Percentiles rank a stretch among this genome's conserved stretches.
Conservation (phyloP, 1,140 invertebrate species). For the Macrobrachium rosenbergii region DNA sequence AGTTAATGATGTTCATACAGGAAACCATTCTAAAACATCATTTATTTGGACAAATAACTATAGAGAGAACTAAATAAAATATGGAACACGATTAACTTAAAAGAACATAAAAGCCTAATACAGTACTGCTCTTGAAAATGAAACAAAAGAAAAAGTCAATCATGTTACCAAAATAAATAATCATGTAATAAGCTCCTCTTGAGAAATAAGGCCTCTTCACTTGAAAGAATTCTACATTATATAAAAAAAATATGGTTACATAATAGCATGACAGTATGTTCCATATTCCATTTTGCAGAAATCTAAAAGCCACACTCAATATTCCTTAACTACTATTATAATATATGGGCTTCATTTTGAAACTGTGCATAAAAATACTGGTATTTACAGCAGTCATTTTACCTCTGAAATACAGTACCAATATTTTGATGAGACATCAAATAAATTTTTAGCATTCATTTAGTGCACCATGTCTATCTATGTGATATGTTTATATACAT, state of each 20-base stretch:
- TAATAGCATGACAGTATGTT: background rate
- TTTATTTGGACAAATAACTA: background rate
- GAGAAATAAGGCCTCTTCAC: background rate
- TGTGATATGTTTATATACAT: constrained; percentile 32
- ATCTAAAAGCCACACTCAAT: background rate
- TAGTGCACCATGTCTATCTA: constrained; percentile 37
- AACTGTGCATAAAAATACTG: no score
- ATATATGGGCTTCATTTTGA: no score
- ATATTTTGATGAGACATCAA: background rate
- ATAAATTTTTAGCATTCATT: constrained; percentile 3
- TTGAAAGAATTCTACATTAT: background rate
- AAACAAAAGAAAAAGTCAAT: background rate
- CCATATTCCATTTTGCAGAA: constrained; percentile 10
- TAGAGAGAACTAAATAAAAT: constrained; percentile 18
- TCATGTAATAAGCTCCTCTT: background rate
- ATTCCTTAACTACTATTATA: no score
- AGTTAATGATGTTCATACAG: background rate
- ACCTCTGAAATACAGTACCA: no score
- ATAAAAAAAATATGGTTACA: background rate
- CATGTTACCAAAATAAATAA: background rate
- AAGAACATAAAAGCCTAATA: background rate
- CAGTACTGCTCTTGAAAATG: background rate
- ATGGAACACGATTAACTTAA: constrained; percentile 5
- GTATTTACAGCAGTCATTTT: no score
- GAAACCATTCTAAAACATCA: background rate